Base-by-base conservation (phyloP, 1,140 invertebrate genomes). In the Drosophila auraria region DNA sequence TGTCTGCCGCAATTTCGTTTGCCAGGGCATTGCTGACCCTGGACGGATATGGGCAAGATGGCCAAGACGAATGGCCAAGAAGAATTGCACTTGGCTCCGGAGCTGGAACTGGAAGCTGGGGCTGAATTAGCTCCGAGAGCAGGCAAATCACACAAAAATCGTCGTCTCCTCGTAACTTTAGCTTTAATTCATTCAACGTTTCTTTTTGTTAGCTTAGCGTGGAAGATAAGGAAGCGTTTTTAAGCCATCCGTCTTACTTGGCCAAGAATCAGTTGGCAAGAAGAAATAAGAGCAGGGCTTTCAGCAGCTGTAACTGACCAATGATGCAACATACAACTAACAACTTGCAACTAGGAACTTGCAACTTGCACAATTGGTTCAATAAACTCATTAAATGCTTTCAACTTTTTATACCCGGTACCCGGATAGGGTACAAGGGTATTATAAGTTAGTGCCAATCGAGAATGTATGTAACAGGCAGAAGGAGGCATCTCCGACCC, bases 351-450 rank as follows among this genome's bases (percentile, higher is more conserved):
- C 36, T 53, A 23, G 38, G 47, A 62, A 25, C 65, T 51, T 6
- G 30, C 45, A 42, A 42, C 38, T 42, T 53, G 78, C 75, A 84
- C 81, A 89, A 89, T 90, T 89, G 84, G 84, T 90, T 90, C 86
- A 89, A 89, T 89, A 89, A 89, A 90, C 84, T 89, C 84, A 89
- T 89, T 89, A 89, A 89, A 90, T 71, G 84, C 70, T 59, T 72
- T 80, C 54, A 87, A 84, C 73, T 84, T 89, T 78, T 57, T 69
- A n/a, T n/a, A n/a, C n/a, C n/a, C n/a, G n/a, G n/a, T n/a, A n/a
- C n/a, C n/a, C n/a, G n/a, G n/a, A n/a, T n/a, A n/a, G n/a, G n/a
- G n/a, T n/a, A n/a, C n/a, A n/a, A n/a, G n/a, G n/a, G n/a, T n/a
- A n/a, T n/a, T n/a, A n/a, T n/a, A n/a, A n/a, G n/a, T n/a, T n/a